phyloP scores from a whole-genome alignment of 2,113 vertebrate genomes.

The Neodontobutis hainanensis region DNA sequence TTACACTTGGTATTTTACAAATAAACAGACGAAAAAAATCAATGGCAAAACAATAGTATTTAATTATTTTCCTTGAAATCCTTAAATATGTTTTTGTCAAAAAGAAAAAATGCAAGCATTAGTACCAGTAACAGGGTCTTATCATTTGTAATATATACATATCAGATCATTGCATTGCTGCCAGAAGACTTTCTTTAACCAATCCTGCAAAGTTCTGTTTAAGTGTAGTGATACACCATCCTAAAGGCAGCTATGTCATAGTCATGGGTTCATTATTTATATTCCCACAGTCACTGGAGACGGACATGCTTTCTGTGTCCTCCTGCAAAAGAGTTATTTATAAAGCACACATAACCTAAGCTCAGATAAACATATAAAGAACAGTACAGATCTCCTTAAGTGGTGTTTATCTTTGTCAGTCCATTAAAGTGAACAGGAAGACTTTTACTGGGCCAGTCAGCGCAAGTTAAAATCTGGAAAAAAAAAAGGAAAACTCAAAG shows the following conservation, averaged over 20 bases:
- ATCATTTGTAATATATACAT: background rate
- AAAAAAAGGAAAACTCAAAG: conserved; percentile 23
- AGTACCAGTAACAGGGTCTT: background rate
- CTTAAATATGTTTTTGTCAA: background rate
- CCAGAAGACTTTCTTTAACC: background rate
- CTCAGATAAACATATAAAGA: background rate
- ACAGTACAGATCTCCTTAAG: conserved; percentile 8
- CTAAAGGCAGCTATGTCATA: conserved; percentile 5
- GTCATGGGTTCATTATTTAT: background rate
- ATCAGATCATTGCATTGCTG: background rate
- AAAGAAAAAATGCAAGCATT: background rate
- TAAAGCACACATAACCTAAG: background rate
- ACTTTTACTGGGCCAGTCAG: conserved; percentile 16
- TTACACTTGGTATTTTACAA: background rate
- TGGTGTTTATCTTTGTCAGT: conserved; percentile 8
- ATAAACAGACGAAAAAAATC: background rate
- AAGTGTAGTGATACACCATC: conserved; percentile 1
- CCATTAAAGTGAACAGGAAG: conserved; percentile 24
- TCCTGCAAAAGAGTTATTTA: background rate
- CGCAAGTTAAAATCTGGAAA: conserved; percentile 20
- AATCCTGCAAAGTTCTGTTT: background rate
- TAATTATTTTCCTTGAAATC: background rate
- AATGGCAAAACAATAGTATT: background rate
- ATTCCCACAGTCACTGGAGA: background rate
- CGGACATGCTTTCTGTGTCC: background rate